These are phyloP conservation scores for Euschistus heros DNA, from an alignment of 1,140 invertebrate genomes.

Conservation along the genomic window DNA sequence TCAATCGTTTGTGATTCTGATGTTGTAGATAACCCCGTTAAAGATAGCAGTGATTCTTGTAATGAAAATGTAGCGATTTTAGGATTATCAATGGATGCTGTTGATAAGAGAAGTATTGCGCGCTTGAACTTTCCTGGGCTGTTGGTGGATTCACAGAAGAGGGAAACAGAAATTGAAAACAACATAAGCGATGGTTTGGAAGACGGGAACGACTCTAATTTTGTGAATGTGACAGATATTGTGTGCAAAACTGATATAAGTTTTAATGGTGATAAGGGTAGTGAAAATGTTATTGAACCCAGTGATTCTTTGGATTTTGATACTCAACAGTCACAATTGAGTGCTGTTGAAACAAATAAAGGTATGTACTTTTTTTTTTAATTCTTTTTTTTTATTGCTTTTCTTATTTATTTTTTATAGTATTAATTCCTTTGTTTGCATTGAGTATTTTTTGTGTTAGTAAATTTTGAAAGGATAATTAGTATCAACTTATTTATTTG, in stretches of 20 bases:
- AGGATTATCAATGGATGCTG: constrained; percentile 13
- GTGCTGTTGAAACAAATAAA: too few relatives aligned
- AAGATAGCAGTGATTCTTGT: background rate
- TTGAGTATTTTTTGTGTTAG: too few relatives aligned
- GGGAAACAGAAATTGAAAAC: background rate
- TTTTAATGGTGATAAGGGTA: background rate
- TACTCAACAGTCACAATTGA: background rate
- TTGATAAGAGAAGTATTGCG: background rate
- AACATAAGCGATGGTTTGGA: background rate
- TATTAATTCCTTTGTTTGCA: too few relatives aligned
- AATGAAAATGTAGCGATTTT: constrained; percentile 6
- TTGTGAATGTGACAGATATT: background rate
- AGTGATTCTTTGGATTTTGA: background rate
- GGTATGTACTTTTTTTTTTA: too few relatives aligned
- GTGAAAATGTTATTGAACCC: too few relatives aligned
- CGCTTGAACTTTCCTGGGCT: constrained; percentile 4
- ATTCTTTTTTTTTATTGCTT: too few relatives aligned
- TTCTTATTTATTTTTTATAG: too few relatives aligned
- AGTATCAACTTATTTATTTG: too few relatives aligned
- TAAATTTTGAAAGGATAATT: too few relatives aligned
- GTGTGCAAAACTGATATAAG: background rate
- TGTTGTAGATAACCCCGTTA: background rate
- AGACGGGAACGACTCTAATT: background rate
- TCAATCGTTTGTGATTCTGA: background rate
- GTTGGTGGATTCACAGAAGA: background rate